phyloP scores from a whole-genome alignment of 2,113 vertebrate genomes.

The Tiliqua scincoides region DNA sequence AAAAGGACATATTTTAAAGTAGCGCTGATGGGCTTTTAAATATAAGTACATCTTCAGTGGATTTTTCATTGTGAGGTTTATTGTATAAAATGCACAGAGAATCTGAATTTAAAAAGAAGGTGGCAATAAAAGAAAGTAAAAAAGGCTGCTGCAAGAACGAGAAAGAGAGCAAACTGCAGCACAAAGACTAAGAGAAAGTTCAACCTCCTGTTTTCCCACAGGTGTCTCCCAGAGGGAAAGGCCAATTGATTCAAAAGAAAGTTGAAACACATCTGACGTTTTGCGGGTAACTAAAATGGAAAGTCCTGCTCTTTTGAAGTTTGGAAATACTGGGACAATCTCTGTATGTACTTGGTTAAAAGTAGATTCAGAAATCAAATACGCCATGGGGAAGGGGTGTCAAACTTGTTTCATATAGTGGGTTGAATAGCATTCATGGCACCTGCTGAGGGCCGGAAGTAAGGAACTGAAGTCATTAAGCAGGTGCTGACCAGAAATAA shows the following conservation, averaged over 20 bases:
- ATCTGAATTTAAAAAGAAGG: not conserved
- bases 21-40: not conserved
- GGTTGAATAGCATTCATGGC: too few relatives aligned
- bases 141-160: not conserved
- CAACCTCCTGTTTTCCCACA: not conserved
- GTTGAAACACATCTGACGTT: not conserved
- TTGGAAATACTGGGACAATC: constrained; percentile 29
- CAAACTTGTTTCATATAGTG: too few relatives aligned
- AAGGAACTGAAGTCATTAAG: too few relatives aligned
- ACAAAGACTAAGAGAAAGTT: not conserved
- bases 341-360: not conserved
- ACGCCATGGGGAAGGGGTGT: not conserved
- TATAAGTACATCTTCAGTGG: not conserved
- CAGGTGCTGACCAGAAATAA: too few relatives aligned
- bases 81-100: not conserved
- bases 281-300: constrained; percentile 28
- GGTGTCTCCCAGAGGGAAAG: not conserved
- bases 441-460: too few relatives aligned
- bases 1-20: constrained; percentile 9
- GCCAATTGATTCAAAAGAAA: not conserved
- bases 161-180: not conserved
- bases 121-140: not conserved
- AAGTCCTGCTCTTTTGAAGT: constrained; percentile 35
- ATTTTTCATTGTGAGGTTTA: constrained; percentile 7
- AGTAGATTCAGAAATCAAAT: constrained; percentile 7